Conservation (phyloP, 2,888 invertebrate species). For the Ceramica pisi region DNA sequence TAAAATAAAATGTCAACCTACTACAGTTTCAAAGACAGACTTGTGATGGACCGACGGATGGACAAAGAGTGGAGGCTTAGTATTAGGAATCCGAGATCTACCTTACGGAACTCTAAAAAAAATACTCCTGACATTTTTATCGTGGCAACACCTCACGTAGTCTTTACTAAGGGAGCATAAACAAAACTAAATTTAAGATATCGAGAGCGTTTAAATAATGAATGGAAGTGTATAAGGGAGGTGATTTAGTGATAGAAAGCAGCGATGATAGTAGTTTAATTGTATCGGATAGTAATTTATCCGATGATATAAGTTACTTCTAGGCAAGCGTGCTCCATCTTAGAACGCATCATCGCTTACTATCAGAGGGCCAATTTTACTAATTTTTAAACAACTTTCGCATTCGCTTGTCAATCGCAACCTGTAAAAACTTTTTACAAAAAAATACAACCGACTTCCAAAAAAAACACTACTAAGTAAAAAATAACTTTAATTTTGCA, state of each 20-base stretch:
- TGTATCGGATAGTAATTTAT: neutral
- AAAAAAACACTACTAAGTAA: no score
- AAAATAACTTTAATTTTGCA: no score
- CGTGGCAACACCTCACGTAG: constrained; percentile 60
- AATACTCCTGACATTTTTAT: constrained; percentile 65
- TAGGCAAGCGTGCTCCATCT: no score
- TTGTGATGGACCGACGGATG: neutral
- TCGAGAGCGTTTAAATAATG: constrained; percentile 71
- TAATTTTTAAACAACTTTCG: no score
- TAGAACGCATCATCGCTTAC: no score
- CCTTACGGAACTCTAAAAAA: constrained; percentile 24
- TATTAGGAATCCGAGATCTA: neutral
- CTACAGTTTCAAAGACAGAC: neutral
- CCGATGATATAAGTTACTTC: no score
- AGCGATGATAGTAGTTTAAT: constrained; percentile 31
- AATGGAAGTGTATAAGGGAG: constrained; percentile 53
- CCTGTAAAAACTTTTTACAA: no score
- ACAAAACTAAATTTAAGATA: constrained; percentile 77
- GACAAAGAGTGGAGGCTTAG: neutral
- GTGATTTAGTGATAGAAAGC: neutral
- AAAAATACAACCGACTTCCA: no score
- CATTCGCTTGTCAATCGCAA: no score
- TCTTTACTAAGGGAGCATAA: constrained; percentile 63
- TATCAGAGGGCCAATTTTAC: no score
- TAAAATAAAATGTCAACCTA: neutral